Evolutionary conservation across 2,797 vertebrate species (phyloP).

Genomic region (Corythornis leucogaster): DNA sequence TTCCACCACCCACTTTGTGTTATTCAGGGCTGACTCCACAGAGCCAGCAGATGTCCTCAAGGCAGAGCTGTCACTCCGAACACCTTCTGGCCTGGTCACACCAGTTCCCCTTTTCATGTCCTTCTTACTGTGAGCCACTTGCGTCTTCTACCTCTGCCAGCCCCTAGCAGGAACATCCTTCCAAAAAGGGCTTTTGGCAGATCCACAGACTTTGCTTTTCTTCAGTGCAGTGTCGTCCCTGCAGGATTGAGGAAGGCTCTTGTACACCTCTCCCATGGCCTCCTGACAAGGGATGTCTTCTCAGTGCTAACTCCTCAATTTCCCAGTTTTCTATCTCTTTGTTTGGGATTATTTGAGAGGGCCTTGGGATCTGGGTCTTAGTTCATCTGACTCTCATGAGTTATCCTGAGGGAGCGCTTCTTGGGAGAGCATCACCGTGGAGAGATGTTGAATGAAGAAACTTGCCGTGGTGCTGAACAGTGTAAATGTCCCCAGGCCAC

Average conservation of each 20-base stretch:
- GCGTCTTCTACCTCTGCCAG: neutral
- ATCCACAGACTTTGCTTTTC: neutral
- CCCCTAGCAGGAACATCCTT: rapidly evolving
- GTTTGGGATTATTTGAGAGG: neutral
- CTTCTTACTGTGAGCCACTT: neutral
- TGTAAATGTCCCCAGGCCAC: neutral
- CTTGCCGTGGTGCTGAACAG: neutral
- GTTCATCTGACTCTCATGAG: neutral
- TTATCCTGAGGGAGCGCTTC: neutral
- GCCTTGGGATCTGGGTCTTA: neutral
- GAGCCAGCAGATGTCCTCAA: rapidly evolving
- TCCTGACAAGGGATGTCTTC: neutral
- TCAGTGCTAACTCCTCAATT: neutral
- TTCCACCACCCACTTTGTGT: neutral
- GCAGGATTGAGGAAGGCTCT: neutral
- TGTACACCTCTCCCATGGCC: neutral
- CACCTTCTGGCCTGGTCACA: neutral
- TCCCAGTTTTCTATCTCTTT: neutral
- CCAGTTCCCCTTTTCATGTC: neutral
- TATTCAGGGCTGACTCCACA: neutral
- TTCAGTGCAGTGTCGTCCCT: neutral
- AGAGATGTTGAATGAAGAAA: neutral
- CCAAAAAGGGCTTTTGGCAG: neutral
- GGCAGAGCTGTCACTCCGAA: neutral
- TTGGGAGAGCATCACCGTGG: neutral